These are phyloP conservation scores for Oreochromis grahami DNA, from an alignment of 2,797 vertebrate genomes.

Conservation along the genomic window DNA sequence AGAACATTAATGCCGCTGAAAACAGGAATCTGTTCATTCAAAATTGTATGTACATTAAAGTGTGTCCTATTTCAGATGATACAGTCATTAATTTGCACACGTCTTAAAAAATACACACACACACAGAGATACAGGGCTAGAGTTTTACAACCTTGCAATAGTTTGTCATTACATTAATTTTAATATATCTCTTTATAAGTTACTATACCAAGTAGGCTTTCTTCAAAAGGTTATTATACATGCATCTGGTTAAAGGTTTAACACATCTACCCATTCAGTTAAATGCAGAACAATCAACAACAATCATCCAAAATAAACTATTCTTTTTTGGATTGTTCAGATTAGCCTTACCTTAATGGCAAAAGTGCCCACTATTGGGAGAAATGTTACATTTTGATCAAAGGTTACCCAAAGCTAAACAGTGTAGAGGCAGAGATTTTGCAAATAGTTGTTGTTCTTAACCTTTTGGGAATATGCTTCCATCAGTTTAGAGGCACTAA, in stretches of 20 bases:
- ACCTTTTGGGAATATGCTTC: not conserved
- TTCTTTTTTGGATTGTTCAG: not conserved
- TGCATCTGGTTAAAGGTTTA: rapidly evolving
- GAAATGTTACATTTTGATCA: not conserved
- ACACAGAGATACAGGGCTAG: rapidly evolving
- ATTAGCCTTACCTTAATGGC: not conserved
- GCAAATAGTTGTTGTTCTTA: not conserved
- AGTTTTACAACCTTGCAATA: not conserved
- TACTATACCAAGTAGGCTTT: not conserved
- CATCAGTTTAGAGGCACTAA: not conserved
- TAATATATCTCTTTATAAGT: not conserved
- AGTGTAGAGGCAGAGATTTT: not conserved
- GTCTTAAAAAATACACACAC: not conserved
- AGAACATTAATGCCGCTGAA: not conserved
- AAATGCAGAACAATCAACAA: not conserved
- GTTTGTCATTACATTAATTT: not conserved
- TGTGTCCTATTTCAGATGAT: not conserved
- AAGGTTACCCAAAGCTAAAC: not conserved
- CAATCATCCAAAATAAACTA: not conserved
- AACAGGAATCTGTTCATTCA: not conserved
- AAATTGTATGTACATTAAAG: not conserved
- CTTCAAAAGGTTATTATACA: not conserved
- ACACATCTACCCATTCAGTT: not conserved
- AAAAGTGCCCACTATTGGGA: not conserved
- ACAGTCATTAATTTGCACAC: not conserved